Base-by-base conservation (phyloP, 1,140 invertebrate species). In the Caenorhabditis briggsae region DNA sequence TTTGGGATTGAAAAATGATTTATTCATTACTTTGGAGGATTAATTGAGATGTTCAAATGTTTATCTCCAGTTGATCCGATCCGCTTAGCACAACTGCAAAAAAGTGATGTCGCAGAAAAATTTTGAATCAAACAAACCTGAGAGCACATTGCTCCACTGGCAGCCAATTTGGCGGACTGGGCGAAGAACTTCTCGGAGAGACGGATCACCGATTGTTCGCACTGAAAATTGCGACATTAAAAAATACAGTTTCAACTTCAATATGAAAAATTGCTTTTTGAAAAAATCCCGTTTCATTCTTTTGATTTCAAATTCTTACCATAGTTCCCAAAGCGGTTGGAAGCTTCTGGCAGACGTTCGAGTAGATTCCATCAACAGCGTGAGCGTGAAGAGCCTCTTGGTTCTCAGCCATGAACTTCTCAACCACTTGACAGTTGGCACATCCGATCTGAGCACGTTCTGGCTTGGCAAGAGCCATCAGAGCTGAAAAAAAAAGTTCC, bases 261-360 rank as follows among this genome's bases (percentile, higher is more conserved):
- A 14, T 11, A 8, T 16, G 11, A 53, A 53, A 53, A 14, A 8
- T 53, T 53, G 50, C 5, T 53, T n/a, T 58, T 58, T 20, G 12
- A 53, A 12, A 53, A 53, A n/a, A n/a, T 58, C 20, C 8, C 0
- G 0, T 5, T 9, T 8, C 56, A n/a, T n/a, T 3, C 1, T n/a
- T 58, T n/a, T 8, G 9, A 0, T 23, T 25, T 6, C 2, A 61
- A 70, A 5, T 46, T 3, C 59, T 61, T 25, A 61, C 70, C 70
- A 78, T 78, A 50, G 43, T 20, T 50, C 43, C 43, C 50, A 78
- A n/a, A 78, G 70, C 70, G 12, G 46, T 50, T 78, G 70, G 70
- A 78, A 78, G 70, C 12, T 78, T 78, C 46, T 78, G 46, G 46
- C 70, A 78, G n/a, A 78, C n/a, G 9, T 25, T 78, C 12, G 43